Conservation (phyloP, 2,113 vertebrate species). For the Strix aluco region DNA sequence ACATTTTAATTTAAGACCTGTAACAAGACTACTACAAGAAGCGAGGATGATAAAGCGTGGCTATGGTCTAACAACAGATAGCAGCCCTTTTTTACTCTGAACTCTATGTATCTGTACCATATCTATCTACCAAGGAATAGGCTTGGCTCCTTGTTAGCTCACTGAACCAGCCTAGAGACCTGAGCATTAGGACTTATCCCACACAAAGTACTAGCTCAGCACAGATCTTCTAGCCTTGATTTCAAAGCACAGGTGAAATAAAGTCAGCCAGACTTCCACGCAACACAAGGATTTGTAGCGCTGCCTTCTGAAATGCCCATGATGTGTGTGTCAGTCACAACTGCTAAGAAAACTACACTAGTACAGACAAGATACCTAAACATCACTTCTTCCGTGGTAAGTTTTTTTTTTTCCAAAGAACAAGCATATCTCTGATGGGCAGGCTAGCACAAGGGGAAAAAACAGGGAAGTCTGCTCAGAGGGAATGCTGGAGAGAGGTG, state of each 20-base stretch:
- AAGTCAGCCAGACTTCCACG: neutral
- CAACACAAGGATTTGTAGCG: neutral
- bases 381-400: neutral
- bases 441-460: neutral
- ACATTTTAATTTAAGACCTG: neutral
- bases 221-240: neutral
- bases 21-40: neutral
- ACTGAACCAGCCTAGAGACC: neutral
- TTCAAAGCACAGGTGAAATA: neutral
- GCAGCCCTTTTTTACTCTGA: neutral
- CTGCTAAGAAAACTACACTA: neutral
- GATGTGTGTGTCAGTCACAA: fast-evolving
- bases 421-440: neutral
- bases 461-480: neutral
- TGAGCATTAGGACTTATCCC: neutral
- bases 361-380: neutral
- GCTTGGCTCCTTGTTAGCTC: neutral
- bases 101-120: neutral
- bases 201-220: neutral
- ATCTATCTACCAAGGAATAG: neutral
- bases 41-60: neutral
- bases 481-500: neutral
- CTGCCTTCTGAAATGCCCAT: neutral
- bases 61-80: neutral
- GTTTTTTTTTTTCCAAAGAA: neutral